Evolutionary conservation across 2,888 invertebrate species (phyloP).

Genomic region (Cosmia pyralina): DNA sequence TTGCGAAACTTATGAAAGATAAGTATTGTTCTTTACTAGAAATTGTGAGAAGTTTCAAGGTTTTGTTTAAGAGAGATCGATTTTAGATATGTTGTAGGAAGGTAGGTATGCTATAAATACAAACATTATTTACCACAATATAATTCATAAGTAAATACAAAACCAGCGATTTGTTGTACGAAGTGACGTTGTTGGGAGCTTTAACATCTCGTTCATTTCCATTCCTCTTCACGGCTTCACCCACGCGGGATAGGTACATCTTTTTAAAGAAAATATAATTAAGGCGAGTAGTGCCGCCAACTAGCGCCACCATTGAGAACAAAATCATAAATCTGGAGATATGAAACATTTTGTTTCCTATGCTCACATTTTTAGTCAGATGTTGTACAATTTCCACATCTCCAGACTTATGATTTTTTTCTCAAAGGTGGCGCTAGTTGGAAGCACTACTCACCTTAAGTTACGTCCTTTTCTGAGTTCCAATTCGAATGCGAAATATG

Average conservation of each 20-base stretch:
- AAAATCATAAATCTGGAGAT: too few species aligned
- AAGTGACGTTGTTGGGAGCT: background rate
- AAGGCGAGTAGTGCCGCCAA: too few species aligned
- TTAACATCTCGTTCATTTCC: background rate
- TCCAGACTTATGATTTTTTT: too few species aligned
- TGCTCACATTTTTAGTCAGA: too few species aligned
- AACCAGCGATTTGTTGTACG: background rate
- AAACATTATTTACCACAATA: background rate
- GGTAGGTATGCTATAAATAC: background rate
- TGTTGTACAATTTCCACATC: too few species aligned
- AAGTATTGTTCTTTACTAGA: conserved; percentile 7
- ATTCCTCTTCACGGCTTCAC: background rate
- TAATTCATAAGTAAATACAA: background rate
- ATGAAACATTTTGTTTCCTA: too few species aligned
- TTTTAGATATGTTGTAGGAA: background rate
- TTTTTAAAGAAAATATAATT: conserved; percentile 3
- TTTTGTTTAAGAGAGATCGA: background rate
- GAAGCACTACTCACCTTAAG: background rate
- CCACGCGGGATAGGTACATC: background rate
- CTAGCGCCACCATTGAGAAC: too few species aligned
- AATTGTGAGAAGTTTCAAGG: conserved; percentile 3
- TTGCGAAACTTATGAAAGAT: conserved; percentile 1
- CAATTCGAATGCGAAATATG: background rate
- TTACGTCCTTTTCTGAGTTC: background rate
- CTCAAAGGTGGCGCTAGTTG: too few species aligned